Evolutionary conservation across 1,140 invertebrate species (phyloP).

Genomic region (Anastatus disparis): DNA sequence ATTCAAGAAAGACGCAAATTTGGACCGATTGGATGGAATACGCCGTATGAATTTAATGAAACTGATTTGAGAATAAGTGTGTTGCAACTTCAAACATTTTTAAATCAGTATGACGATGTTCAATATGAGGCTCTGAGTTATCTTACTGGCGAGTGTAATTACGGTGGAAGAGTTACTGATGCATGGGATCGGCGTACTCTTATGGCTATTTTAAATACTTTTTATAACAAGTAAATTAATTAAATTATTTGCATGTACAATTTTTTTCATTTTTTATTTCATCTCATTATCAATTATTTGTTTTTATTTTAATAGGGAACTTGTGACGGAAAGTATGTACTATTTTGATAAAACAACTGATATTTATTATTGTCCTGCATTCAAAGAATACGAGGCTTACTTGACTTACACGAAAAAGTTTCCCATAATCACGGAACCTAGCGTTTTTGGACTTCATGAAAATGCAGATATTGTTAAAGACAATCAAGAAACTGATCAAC

Average conservation of each 20-base stretch:
- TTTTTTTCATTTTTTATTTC: background rate
- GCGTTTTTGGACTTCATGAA: conserved; percentile 92
- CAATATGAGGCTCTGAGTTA: conserved; percentile 91
- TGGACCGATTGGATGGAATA: conserved; percentile 95
- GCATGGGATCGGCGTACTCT: conserved; percentile 93
- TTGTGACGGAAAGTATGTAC: conserved; percentile 56
- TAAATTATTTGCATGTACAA: too few relatives aligned
- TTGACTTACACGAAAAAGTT: conserved; percentile 81
- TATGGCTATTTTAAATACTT: conserved; percentile 83
- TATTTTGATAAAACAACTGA: conserved; percentile 61
- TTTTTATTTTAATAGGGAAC: conserved; percentile 45
- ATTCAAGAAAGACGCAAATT: conserved; percentile 92
- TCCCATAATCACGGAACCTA: conserved; percentile 83
- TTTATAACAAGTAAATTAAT: conserved; percentile 73
- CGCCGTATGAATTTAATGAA: conserved; percentile 95
- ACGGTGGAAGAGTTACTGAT: conserved; percentile 94
- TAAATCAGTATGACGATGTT: conserved; percentile 86
- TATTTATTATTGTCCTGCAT: conserved; percentile 79
- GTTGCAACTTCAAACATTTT: conserved; percentile 88
- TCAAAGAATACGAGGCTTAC: conserved; percentile 81
- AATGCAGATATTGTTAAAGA: conserved; percentile 97
- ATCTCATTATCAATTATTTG: background rate
- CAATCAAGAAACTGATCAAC: conserved; percentile 83
- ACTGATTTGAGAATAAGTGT: conserved; percentile 91
- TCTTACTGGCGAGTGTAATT: conserved; percentile 95